These are phyloP conservation scores for Drosophila antonietae DNA, from an alignment of 2,888 invertebrate genomes.

Conservation along the genomic window DNA sequence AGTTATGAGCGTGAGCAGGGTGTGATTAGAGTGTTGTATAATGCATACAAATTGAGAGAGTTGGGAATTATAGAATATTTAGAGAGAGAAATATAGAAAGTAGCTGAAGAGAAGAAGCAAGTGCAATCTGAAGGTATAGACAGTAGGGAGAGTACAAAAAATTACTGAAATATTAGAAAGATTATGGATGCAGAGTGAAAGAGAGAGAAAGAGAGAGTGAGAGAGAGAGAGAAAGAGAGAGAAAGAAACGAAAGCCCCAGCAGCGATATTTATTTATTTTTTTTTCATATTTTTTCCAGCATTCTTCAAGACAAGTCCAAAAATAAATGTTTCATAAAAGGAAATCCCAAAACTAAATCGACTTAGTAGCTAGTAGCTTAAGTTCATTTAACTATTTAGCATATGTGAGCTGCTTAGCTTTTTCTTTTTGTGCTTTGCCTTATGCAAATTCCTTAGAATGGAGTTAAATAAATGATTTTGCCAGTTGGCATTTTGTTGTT, in stretches of 20 bases:
- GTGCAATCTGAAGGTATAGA: neutral
- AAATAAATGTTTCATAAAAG: too few species aligned
- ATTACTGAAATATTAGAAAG: too few species aligned
- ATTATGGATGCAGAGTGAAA: too few species aligned
- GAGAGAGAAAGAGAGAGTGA: too few species aligned
- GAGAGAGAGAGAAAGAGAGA: too few species aligned
- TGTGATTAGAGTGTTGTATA: neutral
- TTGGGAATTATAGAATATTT: neutral
- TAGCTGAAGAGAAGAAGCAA: neutral
- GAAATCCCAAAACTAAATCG: neutral
- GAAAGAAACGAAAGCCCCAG: too few species aligned
- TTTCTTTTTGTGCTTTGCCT: neutral
- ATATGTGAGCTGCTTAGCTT: neutral
- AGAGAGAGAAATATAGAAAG: neutral
- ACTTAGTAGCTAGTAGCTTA: neutral
- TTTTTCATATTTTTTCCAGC: too few species aligned
- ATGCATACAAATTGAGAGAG: neutral
- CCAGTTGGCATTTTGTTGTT: conserved; percentile 14
- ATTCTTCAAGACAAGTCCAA: too few species aligned
- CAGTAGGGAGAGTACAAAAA: neutral
- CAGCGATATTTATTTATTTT: too few species aligned
- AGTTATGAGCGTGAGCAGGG: conserved; percentile 30
- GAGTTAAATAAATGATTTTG: conserved; percentile 47
- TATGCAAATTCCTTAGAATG: conserved; percentile 24
- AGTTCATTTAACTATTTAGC: neutral